These are phyloP conservation scores for Microctenopoma lineatum DNA, from an alignment of 2,797 vertebrate genomes.

Conservation along the genomic window DNA sequence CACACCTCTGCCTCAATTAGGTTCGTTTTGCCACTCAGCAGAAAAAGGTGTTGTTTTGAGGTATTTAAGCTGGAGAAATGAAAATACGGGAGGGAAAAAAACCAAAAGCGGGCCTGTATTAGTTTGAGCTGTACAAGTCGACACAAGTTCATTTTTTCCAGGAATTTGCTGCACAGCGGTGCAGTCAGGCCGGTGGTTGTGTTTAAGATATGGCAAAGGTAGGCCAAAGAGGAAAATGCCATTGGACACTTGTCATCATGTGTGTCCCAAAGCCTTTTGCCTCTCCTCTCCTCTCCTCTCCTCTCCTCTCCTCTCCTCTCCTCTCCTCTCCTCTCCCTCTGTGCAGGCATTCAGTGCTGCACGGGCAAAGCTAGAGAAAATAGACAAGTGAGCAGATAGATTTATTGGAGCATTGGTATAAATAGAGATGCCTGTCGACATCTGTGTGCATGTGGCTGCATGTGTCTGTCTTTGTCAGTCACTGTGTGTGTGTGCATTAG, in stretches of 20 bases:
- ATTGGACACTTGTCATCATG: slow-evolving; percentile 44
- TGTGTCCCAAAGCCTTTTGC: slow-evolving; percentile 1
- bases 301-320: slow-evolving; percentile 2
- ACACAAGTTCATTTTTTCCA: slow-evolving; percentile 85
- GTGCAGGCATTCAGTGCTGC: slow-evolving; percentile 37
- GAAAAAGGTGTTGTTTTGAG: slow-evolving; percentile 74
- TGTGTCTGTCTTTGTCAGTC: slow-evolving; percentile 55
- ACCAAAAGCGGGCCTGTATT: slow-evolving; percentile 65
- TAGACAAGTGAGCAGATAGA: slow-evolving; percentile 75
- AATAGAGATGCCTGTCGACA: slow-evolving; percentile 74
- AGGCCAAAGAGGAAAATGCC: slow-evolving; percentile 67
- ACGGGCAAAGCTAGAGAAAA: slow-evolving; percentile 71
- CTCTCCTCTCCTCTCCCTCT: slow-evolving; percentile 21
- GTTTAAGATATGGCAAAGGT: slow-evolving; percentile 62
- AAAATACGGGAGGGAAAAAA: slow-evolving; percentile 30
- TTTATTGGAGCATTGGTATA: slow-evolving; percentile 77
- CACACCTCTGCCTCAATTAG: slow-evolving; percentile 19
- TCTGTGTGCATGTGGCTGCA: slow-evolving; percentile 69
- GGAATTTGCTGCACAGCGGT: slow-evolving; percentile 79
- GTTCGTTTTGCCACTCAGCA: slow-evolving; percentile 47
- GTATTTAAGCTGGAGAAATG: slow-evolving; percentile 75
- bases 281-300: not conserved
- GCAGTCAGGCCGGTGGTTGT: slow-evolving; percentile 67
- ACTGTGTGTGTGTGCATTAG: slow-evolving; percentile 10
- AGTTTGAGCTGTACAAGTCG: slow-evolving; percentile 80